These are phyloP conservation scores for Hyles euphorbiae DNA, from an alignment of 1,140 invertebrate genomes.

Conservation along the genomic window DNA sequence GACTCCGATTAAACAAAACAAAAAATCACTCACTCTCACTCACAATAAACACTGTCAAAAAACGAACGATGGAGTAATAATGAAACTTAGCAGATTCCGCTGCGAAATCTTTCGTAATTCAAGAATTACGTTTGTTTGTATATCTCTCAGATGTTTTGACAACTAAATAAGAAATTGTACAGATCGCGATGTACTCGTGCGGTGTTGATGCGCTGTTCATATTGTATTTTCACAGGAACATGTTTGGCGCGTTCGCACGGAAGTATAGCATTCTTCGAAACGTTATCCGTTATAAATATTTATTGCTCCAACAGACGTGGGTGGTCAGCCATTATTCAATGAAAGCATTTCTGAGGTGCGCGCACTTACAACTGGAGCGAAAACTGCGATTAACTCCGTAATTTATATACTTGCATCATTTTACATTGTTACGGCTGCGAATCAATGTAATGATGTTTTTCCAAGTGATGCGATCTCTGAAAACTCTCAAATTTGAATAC, in stretches of 20 bases:
- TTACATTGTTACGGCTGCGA: no score
- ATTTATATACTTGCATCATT: not conserved
- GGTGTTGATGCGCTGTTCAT: not conserved
- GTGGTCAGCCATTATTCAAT: slow-evolving; percentile 30
- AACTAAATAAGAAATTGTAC: slow-evolving; percentile 9
- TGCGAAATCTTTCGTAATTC: slow-evolving; percentile 3
- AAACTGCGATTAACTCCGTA: slow-evolving; percentile 8
- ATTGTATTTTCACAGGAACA: slow-evolving; percentile 11
- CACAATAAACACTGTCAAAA: no score
- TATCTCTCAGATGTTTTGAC: slow-evolving; percentile 7
- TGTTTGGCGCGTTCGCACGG: slow-evolving; percentile 23
- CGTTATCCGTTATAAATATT: slow-evolving; percentile 27
- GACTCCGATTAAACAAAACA: no score
- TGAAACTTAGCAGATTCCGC: slow-evolving; percentile 2
- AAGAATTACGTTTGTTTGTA: slow-evolving; percentile 3
- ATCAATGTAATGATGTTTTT: no score
- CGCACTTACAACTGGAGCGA: slow-evolving; percentile 17
- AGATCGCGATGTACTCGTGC: slow-evolving; percentile 1
- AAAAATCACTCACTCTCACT: no score
- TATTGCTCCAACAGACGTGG: slow-evolving; percentile 20
- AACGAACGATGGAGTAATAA: not conserved
- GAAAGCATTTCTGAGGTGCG: slow-evolving; percentile 19
- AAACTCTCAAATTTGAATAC: no score
- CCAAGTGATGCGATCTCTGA: no score
- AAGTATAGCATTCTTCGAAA: slow-evolving; percentile 25